These are phyloP conservation scores for Prochilodus magdalenae DNA, from an alignment of 2,113 vertebrate genomes.

Conservation along the genomic window DNA sequence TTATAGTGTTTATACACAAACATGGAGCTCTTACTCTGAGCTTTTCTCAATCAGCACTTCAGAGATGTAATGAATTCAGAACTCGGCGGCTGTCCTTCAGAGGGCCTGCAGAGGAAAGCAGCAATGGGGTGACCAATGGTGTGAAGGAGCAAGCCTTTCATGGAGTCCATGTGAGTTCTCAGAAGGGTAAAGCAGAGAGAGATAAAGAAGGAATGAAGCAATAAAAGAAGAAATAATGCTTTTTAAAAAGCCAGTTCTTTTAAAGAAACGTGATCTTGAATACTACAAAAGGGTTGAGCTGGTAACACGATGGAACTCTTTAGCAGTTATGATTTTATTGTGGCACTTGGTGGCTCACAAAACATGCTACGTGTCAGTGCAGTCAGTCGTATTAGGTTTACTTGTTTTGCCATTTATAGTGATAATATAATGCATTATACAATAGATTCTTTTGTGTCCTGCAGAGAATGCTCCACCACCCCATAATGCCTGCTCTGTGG, in stretches of 20 bases:
- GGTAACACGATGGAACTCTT: too few relatives aligned
- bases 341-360: too few relatives aligned
- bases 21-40: background rate
- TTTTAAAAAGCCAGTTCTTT: too few relatives aligned
- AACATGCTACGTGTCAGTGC: too few relatives aligned
- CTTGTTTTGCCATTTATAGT: too few relatives aligned
- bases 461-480: too few relatives aligned
- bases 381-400: too few relatives aligned
- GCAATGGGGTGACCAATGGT: background rate
- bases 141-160: background rate
- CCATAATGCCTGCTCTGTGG: too few relatives aligned
- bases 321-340: too few relatives aligned
- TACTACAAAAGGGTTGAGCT: too few relatives aligned
- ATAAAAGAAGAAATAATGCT: background rate
- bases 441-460: too few relatives aligned
- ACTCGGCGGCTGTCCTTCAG: conserved; percentile 6
- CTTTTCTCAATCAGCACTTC: conserved; percentile 22
- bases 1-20: conserved; percentile 26
- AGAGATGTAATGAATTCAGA: conserved; percentile 25
- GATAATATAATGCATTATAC: too few relatives aligned
- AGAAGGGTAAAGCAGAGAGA: background rate
- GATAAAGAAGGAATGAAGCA: background rate
- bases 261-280: background rate
- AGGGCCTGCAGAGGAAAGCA: conserved; percentile 8
- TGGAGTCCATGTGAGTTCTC: background rate